phyloP scores from a whole-genome alignment of 2,113 vertebrate species.

The Carollia perspicillata region DNA sequence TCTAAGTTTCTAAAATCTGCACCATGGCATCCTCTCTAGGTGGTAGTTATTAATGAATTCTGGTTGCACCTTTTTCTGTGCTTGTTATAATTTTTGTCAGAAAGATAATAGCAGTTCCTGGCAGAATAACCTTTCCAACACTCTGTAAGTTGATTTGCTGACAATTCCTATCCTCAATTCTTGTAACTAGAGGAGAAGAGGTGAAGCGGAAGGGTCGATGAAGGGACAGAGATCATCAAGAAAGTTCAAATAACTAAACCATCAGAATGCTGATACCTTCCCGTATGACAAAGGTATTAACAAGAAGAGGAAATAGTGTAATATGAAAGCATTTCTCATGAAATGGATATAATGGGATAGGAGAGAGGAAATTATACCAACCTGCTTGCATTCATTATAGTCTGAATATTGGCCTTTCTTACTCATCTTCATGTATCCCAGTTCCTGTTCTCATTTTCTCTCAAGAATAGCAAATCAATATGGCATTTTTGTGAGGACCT shows the following conservation, averaged over 20 bases:
- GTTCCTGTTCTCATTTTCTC: slow-evolving; percentile 25
- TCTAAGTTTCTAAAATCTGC: slow-evolving; percentile 56
- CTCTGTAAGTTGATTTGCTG: slow-evolving; percentile 57
- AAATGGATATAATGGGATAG: slow-evolving; percentile 26
- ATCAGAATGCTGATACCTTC: slow-evolving; percentile 45
- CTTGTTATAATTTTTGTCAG: slow-evolving; percentile 67
- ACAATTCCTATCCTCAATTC: slow-evolving; percentile 7
- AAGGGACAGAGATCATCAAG: slow-evolving; percentile 52
- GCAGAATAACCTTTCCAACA: slow-evolving; percentile 46
- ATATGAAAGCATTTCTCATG: slow-evolving; percentile 32
- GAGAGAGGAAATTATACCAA: slow-evolving; percentile 11
- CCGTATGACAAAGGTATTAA: slow-evolving; percentile 40
- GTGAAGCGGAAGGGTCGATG: slow-evolving; percentile 4
- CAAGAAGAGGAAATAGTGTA: slow-evolving; percentile 30
- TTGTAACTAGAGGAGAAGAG: not conserved
- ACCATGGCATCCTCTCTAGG: slow-evolving; percentile 24
- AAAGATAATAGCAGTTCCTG: slow-evolving; percentile 60
- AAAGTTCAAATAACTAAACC: slow-evolving; percentile 58
- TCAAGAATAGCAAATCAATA: slow-evolving; percentile 32
- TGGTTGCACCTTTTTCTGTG: slow-evolving; percentile 16
- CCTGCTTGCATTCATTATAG: not conserved
- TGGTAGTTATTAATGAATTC: slow-evolving; percentile 56
- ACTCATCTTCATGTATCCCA: not conserved
- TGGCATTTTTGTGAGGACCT: not conserved
- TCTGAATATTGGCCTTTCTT: slow-evolving; percentile 21